Conservation (phyloP, 1,140 invertebrate species). For the Drosophila ficusphila region DNA sequence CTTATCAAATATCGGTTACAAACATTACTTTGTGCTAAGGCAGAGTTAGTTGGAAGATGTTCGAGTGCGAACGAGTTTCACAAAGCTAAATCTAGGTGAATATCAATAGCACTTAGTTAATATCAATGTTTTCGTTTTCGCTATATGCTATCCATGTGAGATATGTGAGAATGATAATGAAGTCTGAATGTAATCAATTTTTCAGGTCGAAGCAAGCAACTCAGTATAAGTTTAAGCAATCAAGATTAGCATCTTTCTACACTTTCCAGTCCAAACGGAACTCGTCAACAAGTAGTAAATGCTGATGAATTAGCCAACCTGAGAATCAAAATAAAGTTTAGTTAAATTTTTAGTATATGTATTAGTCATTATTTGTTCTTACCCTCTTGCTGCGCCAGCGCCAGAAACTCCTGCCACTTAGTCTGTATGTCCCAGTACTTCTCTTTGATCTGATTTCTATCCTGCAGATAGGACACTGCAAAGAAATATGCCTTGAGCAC, state of each 20-base stretch:
- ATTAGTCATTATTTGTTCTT: constrained; percentile 4
- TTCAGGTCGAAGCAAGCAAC: constrained; percentile 46
- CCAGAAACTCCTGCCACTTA: constrained; percentile 81
- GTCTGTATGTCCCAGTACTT: constrained; percentile 85
- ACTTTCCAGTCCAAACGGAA: constrained; percentile 85
- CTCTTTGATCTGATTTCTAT: constrained; percentile 84
- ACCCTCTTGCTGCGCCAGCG: constrained; percentile 76
- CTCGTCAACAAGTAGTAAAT: constrained; percentile 85
- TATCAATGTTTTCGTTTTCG: constrained; percentile 48
- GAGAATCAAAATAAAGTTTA: background rate
- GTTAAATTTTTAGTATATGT: background rate
- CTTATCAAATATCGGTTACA: constrained; percentile 47
- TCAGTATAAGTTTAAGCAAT: constrained; percentile 28
- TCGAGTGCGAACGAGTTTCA: constrained; percentile 41
- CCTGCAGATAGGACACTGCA: constrained; percentile 83
- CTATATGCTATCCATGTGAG: constrained; percentile 53
- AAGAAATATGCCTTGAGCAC: constrained; percentile 83
- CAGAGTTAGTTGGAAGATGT: constrained; percentile 79
- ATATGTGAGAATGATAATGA: constrained; percentile 65
- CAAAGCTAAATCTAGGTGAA: constrained; percentile 51
- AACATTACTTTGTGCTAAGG: constrained; percentile 74
- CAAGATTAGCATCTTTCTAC: constrained; percentile 21
- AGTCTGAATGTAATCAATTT: constrained; percentile 36
- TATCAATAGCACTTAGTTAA: constrained; percentile 63
- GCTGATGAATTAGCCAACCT: constrained; percentile 85